Conservation (phyloP, 2,113 vertebrate species). For the Falcunculus frontatus region DNA sequence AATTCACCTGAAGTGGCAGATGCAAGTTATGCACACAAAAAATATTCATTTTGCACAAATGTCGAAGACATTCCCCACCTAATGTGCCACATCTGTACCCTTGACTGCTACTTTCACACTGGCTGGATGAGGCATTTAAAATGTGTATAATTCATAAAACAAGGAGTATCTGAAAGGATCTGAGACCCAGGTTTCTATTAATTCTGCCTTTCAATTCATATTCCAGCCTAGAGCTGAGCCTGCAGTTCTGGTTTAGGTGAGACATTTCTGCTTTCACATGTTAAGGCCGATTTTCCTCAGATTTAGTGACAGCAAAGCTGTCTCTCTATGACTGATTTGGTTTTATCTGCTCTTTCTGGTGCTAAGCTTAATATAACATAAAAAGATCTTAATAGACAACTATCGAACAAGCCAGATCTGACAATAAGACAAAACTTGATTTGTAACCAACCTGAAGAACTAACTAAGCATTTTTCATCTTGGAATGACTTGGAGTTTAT, state of each 20-base stretch:
- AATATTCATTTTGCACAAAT: neutral
- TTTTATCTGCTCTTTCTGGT: neutral
- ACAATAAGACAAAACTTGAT: neutral
- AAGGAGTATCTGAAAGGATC: neutral
- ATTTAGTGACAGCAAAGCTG: neutral
- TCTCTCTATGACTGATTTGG: neutral
- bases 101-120: neutral
- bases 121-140: neutral
- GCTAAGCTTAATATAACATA: neutral
- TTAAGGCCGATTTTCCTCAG: constrained; percentile 6
- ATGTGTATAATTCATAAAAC: neutral
- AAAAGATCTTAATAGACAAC: neutral
- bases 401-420: neutral
- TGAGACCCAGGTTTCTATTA: neutral
- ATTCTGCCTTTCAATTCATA: neutral
- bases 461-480: neutral
- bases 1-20: neutral
- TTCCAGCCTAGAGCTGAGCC: neutral
- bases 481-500: neutral
- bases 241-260: neutral
- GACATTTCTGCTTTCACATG: constrained; percentile 19
- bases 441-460: neutral
- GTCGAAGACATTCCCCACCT: neutral
- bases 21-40: neutral
- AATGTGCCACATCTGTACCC: neutral